A percentile compares a stretch with the other conserved stretches of the same genome.
phyloP scores from a whole-genome alignment of 2,113 vertebrate genomes.

The Cebidichthys violaceus region DNA sequence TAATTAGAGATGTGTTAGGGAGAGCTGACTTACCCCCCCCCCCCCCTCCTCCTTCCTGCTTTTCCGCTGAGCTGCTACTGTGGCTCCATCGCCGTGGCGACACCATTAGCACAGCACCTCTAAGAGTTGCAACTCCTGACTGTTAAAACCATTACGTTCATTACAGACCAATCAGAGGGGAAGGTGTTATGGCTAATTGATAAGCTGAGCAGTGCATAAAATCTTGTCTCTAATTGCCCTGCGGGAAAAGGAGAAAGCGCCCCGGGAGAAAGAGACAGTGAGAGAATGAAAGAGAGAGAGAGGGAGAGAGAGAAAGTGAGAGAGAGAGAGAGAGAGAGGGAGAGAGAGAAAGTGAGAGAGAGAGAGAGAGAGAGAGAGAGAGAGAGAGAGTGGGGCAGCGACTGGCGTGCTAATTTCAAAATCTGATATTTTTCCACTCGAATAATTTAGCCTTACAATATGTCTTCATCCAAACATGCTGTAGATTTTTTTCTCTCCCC shows the following conservation, averaged over 20 bases:
- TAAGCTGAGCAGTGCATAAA: conserved; percentile 87
- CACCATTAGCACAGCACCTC: conserved; percentile 96
- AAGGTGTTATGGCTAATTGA: conserved; percentile 96
- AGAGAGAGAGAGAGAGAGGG: not conserved
- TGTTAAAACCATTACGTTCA: conserved; percentile 98
- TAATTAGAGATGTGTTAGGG: conserved; percentile 97
- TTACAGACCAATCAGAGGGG: conserved; percentile 90
- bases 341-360: not conserved
- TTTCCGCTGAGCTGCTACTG: conserved; percentile 73
- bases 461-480: conserved; percentile 77
- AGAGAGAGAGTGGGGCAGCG: conserved; percentile 62
- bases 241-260: conserved; percentile 67
- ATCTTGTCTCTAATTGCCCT: conserved; percentile 86
- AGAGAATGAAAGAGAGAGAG: conserved; percentile 52
- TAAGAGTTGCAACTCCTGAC: conserved; percentile 97
- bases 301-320: not conserved
- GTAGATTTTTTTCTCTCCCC: conserved; percentile 49
- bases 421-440: conserved; percentile 77
- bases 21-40: conserved; percentile 85
- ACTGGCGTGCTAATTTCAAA: conserved; percentile 73
- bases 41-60: conserved; percentile 58
- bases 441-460: conserved; percentile 76
- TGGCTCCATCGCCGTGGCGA: conserved; percentile 88
- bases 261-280: conserved; percentile 65
- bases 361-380: conserved; percentile 24